Evolutionary conservation across 35 echinoderm and acorn worm genomes (phyloP).

Genomic region (Ophiothrix spiculata): DNA sequence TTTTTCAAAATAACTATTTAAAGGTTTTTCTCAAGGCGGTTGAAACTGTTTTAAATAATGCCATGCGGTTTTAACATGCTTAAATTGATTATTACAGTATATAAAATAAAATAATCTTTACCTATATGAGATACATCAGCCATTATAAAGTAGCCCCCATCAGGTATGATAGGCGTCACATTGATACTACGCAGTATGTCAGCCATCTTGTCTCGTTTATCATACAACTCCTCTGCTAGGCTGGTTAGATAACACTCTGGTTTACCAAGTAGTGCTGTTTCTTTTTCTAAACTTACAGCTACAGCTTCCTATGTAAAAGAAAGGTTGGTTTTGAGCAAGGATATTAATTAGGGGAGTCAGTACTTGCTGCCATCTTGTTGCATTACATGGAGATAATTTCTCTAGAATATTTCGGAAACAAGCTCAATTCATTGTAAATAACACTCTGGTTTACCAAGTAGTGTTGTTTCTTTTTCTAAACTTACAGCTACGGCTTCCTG

Average conservation of each 20-base stretch:
- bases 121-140: constrained; percentile 65
- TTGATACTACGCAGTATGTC: constrained; percentile 52
- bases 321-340: too few relatives aligned
- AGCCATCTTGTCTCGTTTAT: constrained; percentile 74
- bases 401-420: too few relatives aligned
- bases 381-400: too few relatives aligned
- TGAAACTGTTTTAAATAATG: too few relatives aligned
- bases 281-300: constrained; percentile 69
- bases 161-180: constrained; percentile 83
- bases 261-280: constrained; percentile 50
- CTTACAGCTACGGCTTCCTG: constrained; percentile 75
- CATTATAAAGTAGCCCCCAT: constrained; percentile 95
- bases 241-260: constrained; percentile 85
- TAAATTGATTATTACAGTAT: too few relatives aligned
- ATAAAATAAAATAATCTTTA: too few relatives aligned
- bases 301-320: constrained; percentile 93
- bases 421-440: too few relatives aligned
- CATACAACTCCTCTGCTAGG: constrained; percentile 45
- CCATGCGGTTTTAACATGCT: too few relatives aligned
- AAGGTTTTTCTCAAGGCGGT: too few relatives aligned
- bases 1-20: too few relatives aligned
- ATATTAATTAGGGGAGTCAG: too few relatives aligned
- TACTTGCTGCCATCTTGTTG: too few relatives aligned
- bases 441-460: constrained; percentile 75
- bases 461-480: constrained; percentile 69